Conservation (phyloP, 2,797 vertebrate species). For the Cyprinella venusta region DNA sequence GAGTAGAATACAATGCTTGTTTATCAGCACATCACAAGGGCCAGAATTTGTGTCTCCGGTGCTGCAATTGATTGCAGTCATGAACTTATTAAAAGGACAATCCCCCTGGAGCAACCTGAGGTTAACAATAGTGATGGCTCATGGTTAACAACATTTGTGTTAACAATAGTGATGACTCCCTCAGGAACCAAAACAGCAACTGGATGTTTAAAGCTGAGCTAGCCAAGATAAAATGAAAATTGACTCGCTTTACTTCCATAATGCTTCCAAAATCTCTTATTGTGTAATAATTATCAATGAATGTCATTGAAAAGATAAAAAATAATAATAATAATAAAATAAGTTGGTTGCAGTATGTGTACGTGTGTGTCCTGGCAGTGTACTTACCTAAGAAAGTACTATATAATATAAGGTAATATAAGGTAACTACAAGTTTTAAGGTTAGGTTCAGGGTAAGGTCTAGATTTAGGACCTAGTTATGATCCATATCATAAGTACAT, state of each 20-base stretch:
- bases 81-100: conserved; percentile 11
- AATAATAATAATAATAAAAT: too few species aligned
- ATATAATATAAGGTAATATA: too few species aligned
- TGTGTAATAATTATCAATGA: neutral
- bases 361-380: too few species aligned
- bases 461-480: too few species aligned
- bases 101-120: neutral
- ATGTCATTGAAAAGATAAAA: neutral
- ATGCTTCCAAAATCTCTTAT: neutral
- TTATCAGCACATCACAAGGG: conserved; percentile 6
- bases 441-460: too few species aligned
- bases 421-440: too few species aligned
- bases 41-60: neutral
- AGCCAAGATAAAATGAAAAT: neutral
- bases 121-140: conserved; percentile 17
- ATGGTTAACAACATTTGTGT: conserved; percentile 24
- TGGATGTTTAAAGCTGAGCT: conserved; percentile 6
- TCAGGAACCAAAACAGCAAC: neutral
- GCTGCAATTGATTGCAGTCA: neutral
- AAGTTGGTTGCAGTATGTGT: too few species aligned
- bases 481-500: too few species aligned
- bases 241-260: neutral
- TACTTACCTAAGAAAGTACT: too few species aligned
- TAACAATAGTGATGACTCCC: conserved; percentile 1
- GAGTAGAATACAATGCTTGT: conserved; percentile 12